Conservation (phyloP, 2,888 invertebrate genomes). For the Zele albiditarsus region DNA sequence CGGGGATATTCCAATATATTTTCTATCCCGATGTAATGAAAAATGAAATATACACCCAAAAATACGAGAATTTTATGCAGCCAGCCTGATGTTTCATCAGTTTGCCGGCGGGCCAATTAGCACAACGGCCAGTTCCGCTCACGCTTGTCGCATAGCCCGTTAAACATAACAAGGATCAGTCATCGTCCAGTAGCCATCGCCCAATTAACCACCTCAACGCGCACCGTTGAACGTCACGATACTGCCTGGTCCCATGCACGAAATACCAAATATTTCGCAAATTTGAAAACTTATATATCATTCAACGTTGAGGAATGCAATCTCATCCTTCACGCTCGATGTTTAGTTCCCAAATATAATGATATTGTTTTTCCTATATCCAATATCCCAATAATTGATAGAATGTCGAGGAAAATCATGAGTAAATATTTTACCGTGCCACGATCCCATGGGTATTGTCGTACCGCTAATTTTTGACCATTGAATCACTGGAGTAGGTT, state of each 20-base stretch:
- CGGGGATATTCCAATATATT: too few species aligned
- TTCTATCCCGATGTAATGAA: too few species aligned
- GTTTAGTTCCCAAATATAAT: too few species aligned
- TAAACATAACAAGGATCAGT: slow-evolving; percentile 47
- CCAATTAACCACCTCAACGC: slow-evolving; percentile 48
- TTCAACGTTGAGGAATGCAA: too few species aligned
- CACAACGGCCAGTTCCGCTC: slow-evolving; percentile 24
- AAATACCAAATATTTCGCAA: neutral
- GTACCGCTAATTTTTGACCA: slow-evolving; percentile 82
- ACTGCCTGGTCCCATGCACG: neutral
- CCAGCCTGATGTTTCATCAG: neutral
- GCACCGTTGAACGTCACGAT: slow-evolving; percentile 49
- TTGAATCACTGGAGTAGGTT: slow-evolving; percentile 84
- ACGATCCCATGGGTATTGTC: slow-evolving; percentile 78
- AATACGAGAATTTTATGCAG: neutral
- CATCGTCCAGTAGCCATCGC: slow-evolving; percentile 43
- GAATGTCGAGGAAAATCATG: neutral
- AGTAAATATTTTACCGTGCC: slow-evolving; percentile 75
- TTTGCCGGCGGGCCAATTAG: slow-evolving; percentile 23
- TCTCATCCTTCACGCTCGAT: too few species aligned
- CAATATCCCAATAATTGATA: neutral
- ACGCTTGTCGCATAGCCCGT: slow-evolving; percentile 42
- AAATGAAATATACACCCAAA: neutral
- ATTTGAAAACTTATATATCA: too few species aligned
- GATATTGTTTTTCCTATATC: too few species aligned